phyloP scores from a whole-genome alignment of 2,888 invertebrate species.

The Epinotia brunnichana region DNA sequence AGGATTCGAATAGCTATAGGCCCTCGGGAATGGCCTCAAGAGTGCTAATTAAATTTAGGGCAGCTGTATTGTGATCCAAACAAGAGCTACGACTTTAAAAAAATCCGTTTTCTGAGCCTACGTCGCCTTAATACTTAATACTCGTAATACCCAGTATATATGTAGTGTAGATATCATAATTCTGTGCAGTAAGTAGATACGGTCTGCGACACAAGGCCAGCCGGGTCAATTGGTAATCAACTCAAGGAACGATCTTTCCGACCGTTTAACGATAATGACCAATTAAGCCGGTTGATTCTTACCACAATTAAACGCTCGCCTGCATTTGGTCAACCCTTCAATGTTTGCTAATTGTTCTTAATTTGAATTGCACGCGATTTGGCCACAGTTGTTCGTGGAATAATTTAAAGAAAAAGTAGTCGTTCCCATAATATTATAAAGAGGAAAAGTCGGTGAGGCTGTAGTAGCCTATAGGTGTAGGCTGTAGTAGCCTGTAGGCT shows the following conservation, averaged over 20 bases:
- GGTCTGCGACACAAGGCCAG: slow-evolving; percentile 59
- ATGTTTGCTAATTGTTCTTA: slow-evolving; percentile 39
- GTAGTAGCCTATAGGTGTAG: no score
- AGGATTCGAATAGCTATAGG: no score
- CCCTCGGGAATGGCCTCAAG: no score
- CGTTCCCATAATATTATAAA: not conserved
- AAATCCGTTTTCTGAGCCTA: no score
- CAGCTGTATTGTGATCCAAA: no score
- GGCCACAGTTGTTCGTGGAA: not conserved
- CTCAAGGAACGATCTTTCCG: slow-evolving; percentile 65
- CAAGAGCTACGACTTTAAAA: no score
- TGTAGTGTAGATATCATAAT: slow-evolving; percentile 46
- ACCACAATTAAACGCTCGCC: slow-evolving; percentile 63
- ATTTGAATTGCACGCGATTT: slow-evolving; percentile 29
- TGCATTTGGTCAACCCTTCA: slow-evolving; percentile 59
- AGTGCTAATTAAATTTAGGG: no score
- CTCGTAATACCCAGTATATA: not conserved
- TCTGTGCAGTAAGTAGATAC: slow-evolving; percentile 44
- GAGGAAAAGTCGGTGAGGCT: no score
- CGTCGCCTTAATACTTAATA: no score
- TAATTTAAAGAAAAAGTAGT: slow-evolving; percentile 1
- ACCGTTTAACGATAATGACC: slow-evolving; percentile 66
- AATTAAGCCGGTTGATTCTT: slow-evolving; percentile 76
- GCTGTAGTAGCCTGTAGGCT: no score
- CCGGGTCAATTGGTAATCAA: slow-evolving; percentile 79